Percentiles rank a stretch among this genome's conserved stretches.
These are phyloP conservation scores for Drosophila varians DNA, from an alignment of 1,140 invertebrate species.

Conservation along the genomic window DNA sequence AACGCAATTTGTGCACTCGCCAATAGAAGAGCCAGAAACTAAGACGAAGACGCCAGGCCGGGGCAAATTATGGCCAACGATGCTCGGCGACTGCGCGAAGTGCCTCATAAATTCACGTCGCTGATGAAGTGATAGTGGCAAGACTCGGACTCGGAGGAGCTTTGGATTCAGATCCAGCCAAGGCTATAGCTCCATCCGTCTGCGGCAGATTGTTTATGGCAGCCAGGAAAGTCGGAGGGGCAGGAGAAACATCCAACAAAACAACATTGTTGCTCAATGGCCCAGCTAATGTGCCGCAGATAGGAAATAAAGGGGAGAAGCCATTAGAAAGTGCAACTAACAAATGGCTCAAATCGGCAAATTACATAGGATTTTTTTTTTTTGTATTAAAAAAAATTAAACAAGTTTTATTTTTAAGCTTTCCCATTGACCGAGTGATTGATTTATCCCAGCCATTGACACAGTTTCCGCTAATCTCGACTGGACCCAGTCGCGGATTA, in stretches of 20 bases:
- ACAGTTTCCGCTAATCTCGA: conserved; percentile 34
- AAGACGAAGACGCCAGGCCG: conserved; percentile 33
- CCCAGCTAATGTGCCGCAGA: conserved; percentile 70
- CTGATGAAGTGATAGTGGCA: conserved; percentile 77
- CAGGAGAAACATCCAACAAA: conserved; percentile 19
- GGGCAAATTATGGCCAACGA: conserved; percentile 77
- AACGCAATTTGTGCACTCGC: conserved; percentile 80
- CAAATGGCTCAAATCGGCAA: conserved; percentile 50
- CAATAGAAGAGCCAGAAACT: conserved; percentile 67
- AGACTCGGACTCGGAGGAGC: conserved; percentile 29
- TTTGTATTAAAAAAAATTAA: conserved; percentile 4
- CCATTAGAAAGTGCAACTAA: conserved; percentile 72
- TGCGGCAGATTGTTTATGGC: conserved; percentile 67
- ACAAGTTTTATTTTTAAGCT: background rate
- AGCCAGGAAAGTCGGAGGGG: conserved; percentile 14
- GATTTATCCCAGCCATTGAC: conserved; percentile 40
- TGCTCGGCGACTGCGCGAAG: conserved; percentile 76
- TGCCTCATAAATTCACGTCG: conserved; percentile 81
- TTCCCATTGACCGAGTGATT: conserved; percentile 2
- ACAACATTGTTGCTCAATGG: conserved; percentile 73
- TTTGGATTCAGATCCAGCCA: conserved; percentile 16
- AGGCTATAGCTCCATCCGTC: conserved; percentile 9
- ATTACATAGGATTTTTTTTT: conserved; percentile 27
- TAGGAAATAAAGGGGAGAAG: conserved; percentile 43
- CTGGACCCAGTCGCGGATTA: conserved; percentile 28